phyloP scores from a whole-genome alignment of 1,140 invertebrate genomes.

The Brachionus sp. region DNA sequence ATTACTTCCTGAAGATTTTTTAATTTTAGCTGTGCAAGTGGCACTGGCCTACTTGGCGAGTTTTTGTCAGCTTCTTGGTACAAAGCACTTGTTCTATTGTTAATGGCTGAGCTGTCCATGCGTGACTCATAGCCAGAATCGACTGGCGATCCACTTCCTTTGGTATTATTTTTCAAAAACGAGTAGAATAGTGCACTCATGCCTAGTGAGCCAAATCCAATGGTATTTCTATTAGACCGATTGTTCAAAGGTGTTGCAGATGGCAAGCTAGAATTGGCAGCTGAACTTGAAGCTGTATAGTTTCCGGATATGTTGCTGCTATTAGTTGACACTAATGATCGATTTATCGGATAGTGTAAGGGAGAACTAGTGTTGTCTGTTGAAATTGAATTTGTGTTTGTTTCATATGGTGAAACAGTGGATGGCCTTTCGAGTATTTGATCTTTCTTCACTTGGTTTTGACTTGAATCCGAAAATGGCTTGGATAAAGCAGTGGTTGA shows the following conservation, averaged over 20 bases:
- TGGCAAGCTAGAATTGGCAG: background rate
- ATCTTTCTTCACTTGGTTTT: background rate
- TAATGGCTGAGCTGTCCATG: background rate
- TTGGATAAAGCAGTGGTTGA: background rate
- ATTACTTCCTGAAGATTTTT: slow-evolving; percentile 24
- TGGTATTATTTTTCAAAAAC: slow-evolving; percentile 13
- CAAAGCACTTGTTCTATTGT: background rate
- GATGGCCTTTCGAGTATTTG: background rate
- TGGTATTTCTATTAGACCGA: background rate
- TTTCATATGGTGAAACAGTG: background rate
- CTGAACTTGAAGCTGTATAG: background rate
- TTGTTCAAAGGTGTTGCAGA: background rate
- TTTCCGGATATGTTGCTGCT: background rate
- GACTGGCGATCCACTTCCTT: background rate
- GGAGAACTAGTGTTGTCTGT: background rate
- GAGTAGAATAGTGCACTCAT: slow-evolving; percentile 28
- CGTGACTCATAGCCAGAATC: slow-evolving; percentile 18
- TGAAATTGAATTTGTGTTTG: background rate
- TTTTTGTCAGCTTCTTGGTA: background rate
- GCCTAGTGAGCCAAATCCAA: background rate
- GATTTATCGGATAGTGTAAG: background rate
- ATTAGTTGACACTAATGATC: too few relatives aligned
- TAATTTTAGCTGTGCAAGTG: background rate
- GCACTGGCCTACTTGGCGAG: background rate
- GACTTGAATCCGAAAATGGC: background rate